Evolutionary conservation across 1,140 invertebrate species (phyloP), one percentile per base, ranked within the genome.

Genomic region (Drosophila pruinosa): DNA sequence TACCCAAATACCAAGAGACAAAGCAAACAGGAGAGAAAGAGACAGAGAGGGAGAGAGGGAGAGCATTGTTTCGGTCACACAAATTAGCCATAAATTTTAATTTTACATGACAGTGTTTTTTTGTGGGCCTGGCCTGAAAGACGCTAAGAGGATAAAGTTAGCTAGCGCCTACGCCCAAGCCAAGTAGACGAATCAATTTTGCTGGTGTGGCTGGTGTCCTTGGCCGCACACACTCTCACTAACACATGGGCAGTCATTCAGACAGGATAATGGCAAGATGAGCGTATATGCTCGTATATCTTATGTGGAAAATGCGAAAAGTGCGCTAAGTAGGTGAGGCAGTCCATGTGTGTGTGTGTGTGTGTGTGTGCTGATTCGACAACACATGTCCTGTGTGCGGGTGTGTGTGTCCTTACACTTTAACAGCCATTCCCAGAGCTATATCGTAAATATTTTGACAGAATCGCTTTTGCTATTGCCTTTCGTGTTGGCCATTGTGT

Each of bases 61-160:
- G 19, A 38, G 38, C 47, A 68, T 53, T 48, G 67, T 53, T 74
- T 68, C 57, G 75, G 74, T 69, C 81, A 86, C 81, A 78, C 65
- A 86, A 86, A 86, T 86, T 86, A 86, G 81, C 82, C 81, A 88
- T 86, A 88, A 86, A 86, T 86, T 86, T 88, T 88, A 88, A 86
- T 86, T 86, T 86, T 88, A 86, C 81, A 86, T 86, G 81, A 86
- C 81, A 86, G 78, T 86, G 70, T 81, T 74, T 14, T 17, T 59
- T 47, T 21, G 38, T 47, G 41, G 34, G 54, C 15, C 12, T 17
- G 22, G 34, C 19, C 43, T 14, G 19, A 45, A 45, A 38, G 26
- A 38, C 45, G 36, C 3, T 38, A 38, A 47, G 62, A 45, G 41
- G 31, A 56, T 70, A 63, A 62, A 19, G 48, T 63, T 68, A 38